Base-by-base conservation (phyloP, 2,113 vertebrate species). In the Leucoraja erinaceus region DNA sequence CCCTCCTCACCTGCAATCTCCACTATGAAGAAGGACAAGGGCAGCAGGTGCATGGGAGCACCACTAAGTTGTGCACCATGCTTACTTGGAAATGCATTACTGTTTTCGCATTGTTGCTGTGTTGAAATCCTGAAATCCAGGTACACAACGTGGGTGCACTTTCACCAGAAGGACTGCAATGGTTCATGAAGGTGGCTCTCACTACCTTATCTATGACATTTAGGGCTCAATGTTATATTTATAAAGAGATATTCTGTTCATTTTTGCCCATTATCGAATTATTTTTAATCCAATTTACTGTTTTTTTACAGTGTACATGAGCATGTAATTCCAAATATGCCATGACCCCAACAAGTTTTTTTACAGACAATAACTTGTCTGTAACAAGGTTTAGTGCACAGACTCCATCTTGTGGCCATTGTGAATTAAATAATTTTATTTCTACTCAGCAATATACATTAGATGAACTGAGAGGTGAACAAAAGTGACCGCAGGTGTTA, bases 351-450 rank as follows among this genome's bases (percentile, higher is more conserved):
- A n/a, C 81, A 84, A 61, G 28, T 2, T 63, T 86, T 86, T 61
- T 31, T 28, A 86, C n/a, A 12, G n/a, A 61, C 18, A 86, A 86
- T 61, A 61, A 1, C 3, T 56, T 56, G n/a, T n/a, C n/a, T n/a
- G n/a, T n/a, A n/a, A n/a, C n/a, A 86, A 63, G 14, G 31, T 5
- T 86, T 86, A n/a, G 61, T 10, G 63, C 83, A 86, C 56, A 31
- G 59, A 63, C 83, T 63, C 83, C 83, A 63, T 86, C 83, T 86
- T n/a, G 83, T 63, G 83, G 83, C 83, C 56, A 14, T 2, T 63
- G 25, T 86, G 83, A 86, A 63, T 31, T 63, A 61, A 86, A 86
- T 86, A 63, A 5, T n/a, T 86, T 61, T 25, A 63, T 86, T 86
- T 86, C n/a, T 59, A 86, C 63, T 6, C 4, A 16, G 8, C n/a